Conservation (phyloP, 2,888 invertebrate species). For the Acheta domesticus region DNA sequence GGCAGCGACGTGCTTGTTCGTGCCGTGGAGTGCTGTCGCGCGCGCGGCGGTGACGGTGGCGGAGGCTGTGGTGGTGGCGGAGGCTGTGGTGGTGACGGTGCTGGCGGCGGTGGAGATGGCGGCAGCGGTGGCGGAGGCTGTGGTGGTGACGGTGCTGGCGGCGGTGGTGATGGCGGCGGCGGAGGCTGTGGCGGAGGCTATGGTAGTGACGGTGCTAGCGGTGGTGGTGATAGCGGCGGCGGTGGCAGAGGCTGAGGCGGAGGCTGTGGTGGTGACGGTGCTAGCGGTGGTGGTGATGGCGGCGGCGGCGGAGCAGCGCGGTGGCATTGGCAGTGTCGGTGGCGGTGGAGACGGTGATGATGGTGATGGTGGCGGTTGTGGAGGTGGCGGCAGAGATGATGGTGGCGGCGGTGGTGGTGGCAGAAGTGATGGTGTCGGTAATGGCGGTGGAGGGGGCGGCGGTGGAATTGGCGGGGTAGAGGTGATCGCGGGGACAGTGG, state of each 20-base stretch:
- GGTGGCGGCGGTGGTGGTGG: neutral
- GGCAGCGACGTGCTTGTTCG: no score
- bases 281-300: neutral
- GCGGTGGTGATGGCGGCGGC: no score
- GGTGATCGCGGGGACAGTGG: neutral
- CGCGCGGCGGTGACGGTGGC: no score
- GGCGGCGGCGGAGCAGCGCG: neutral
- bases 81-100: rapidly evolving
- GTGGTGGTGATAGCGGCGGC: neutral
- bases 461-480: neutral
- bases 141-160: no score
- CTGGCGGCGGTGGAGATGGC: no score
- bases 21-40: no score
- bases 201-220: neutral
- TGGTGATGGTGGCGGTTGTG: neutral
- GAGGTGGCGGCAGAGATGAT: neutral
- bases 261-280: no score
- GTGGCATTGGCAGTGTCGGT: neutral
- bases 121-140: no score
- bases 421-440: neutral
- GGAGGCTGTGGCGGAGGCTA: neutral
- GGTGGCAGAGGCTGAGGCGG: no score
- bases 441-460: neutral
- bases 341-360: no score
- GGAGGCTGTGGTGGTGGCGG: no score